Percentiles rank a stretch among this genome's conserved stretches.
Conservation (phyloP, 2,888 invertebrate genomes). For the Acleris sparsana region DNA sequence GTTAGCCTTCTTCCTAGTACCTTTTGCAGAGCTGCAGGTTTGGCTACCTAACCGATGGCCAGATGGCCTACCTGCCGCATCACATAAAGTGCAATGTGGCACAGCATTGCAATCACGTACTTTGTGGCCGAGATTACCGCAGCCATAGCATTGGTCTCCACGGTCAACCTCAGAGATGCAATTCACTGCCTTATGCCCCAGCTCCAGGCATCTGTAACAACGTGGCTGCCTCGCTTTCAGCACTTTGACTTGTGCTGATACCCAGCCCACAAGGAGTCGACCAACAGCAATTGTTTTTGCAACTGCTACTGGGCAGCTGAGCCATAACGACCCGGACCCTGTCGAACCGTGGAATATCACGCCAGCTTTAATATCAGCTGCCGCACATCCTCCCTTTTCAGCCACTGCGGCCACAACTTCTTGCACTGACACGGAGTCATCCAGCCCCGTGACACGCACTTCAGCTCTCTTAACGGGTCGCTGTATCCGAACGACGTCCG, state of each 20-base stretch:
- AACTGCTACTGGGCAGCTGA: neutral
- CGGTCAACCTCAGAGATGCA: neutral
- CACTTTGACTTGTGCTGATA: slow-evolving; percentile 3
- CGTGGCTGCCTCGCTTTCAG: neutral
- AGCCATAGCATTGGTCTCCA: slow-evolving; percentile 3
- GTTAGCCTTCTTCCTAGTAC: neutral
- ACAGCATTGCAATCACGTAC: neutral
- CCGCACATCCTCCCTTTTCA: too few species aligned
- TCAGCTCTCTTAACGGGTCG: too few species aligned
- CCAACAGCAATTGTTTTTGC: neutral
- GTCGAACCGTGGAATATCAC: too few species aligned
- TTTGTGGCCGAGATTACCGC: slow-evolving; percentile 12
- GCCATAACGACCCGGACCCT: neutral
- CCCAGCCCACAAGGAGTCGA: neutral
- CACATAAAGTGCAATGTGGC: neutral
- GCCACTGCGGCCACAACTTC: too few species aligned
- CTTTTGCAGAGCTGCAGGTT: neutral
- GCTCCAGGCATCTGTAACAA: slow-evolving; percentile 14
- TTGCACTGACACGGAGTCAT: too few species aligned
- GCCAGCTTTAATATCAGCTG: too few species aligned
- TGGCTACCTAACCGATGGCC: slow-evolving; percentile 1
- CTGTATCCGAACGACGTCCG: too few species aligned
- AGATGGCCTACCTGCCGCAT: neutral
- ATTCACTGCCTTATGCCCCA: slow-evolving; percentile 2
- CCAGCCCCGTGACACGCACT: too few species aligned